Evolutionary conservation across 1,140 invertebrate genomes (phyloP).

Genomic region (Propsilocerus akamusi): DNA sequence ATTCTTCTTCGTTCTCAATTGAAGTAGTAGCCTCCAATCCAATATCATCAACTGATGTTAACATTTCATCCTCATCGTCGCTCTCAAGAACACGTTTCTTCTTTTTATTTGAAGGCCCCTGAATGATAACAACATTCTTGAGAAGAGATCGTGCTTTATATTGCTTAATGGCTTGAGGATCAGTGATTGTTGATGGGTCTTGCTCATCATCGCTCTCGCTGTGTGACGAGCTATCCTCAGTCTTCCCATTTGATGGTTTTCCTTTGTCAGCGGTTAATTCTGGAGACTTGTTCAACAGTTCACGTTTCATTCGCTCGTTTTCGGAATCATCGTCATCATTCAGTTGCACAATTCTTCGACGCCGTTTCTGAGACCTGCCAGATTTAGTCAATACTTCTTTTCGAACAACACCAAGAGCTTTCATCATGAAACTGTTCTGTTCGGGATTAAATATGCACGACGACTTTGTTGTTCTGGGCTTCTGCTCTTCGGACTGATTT

Average conservation of each 20-base stretch:
- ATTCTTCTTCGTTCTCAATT: neutral
- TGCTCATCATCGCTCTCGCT: neutral
- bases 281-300: neutral
- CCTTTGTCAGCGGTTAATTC: neutral
- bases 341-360: neutral
- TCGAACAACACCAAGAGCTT: neutral
- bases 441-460: neutral
- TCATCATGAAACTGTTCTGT: neutral
- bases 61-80: neutral
- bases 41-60: neutral
- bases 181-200: neutral
- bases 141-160: neutral
- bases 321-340: neutral
- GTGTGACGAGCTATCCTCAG: neutral
- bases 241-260: neutral
- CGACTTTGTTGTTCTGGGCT: too few relatives aligned
- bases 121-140: neutral
- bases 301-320: neutral
- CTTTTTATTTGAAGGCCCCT: neutral
- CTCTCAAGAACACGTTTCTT: neutral
- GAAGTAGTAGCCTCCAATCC: neutral
- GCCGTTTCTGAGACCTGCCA: neutral
- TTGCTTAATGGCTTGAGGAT: neutral
- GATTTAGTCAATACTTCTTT: neutral
- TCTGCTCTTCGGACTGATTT: neutral